A percentile compares a stretch with the other conserved stretches of the same genome.
Conservation (phyloP, 2,113 vertebrate genomes). For the Dunckerocampus dactyliophorus region DNA sequence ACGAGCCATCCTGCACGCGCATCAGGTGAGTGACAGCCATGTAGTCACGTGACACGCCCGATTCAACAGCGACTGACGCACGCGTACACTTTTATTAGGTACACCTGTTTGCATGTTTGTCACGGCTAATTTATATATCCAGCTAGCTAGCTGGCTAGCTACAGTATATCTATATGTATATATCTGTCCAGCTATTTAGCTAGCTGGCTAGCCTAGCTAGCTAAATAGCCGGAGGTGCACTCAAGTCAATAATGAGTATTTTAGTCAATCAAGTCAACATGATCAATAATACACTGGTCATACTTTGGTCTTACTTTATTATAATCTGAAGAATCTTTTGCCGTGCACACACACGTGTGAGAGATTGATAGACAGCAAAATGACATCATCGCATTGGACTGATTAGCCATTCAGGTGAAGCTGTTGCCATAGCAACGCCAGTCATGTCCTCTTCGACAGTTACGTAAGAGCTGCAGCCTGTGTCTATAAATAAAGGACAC, state of each 20-base stretch:
- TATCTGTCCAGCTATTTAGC: too few relatives aligned
- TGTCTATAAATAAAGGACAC: not conserved
- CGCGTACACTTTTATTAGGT: not conserved
- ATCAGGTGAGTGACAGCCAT: not conserved
- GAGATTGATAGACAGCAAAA: not conserved
- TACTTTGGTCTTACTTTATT: too few relatives aligned
- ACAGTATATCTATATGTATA: not conserved
- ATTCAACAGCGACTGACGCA: not conserved
- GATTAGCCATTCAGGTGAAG: not conserved
- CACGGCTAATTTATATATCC: not conserved
- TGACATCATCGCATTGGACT: not conserved
- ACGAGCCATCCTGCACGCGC: not conserved
- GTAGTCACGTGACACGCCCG: not conserved
- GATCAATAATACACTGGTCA: too few relatives aligned
- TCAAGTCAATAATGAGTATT: too few relatives aligned
- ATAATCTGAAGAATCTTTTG: too few relatives aligned
- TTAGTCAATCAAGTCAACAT: too few relatives aligned
- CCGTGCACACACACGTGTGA: not conserved
- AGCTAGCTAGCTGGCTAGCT: not conserved
- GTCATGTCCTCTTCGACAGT: not conserved
- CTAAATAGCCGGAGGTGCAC: too few relatives aligned
- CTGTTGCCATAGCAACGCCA: not conserved
- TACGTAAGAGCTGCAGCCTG: not conserved
- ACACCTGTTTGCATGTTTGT: not conserved
- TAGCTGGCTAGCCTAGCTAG: too few relatives aligned